Evolutionary conservation across 2,888 invertebrate genomes (phyloP).

Genomic region (Tiphia femorata): DNA sequence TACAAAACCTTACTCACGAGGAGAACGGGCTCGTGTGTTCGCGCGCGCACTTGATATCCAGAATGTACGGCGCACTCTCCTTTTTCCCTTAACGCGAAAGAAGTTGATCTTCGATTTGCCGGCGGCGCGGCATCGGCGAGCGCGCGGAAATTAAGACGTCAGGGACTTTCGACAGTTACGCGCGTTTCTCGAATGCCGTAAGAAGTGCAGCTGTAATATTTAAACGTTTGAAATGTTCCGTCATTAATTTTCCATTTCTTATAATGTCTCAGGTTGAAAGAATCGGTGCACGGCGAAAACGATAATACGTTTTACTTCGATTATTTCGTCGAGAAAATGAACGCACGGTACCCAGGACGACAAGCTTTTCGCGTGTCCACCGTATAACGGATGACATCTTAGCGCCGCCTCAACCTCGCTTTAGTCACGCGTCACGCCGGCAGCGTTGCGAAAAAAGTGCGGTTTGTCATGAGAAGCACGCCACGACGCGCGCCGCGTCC

Average conservation of each 20-base stretch:
- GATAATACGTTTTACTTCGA: too few species aligned
- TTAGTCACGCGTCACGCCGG: conserved; percentile 22
- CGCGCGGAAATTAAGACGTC: conserved; percentile 39
- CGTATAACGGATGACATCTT: conserved; percentile 41
- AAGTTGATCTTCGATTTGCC: conserved; percentile 42
- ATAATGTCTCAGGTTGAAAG: too few species aligned
- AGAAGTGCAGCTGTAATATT: too few species aligned
- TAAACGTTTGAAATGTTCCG: too few species aligned
- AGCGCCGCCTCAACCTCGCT: conserved; percentile 34
- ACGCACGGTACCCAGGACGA: not conserved
- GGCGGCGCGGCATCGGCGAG: conserved; percentile 15
- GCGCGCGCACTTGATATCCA: conserved; percentile 32
- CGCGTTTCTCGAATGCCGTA: too few species aligned
- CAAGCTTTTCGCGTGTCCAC: conserved; percentile 21
- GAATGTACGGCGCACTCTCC: conserved; percentile 39
- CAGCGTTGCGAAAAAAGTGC: conserved; percentile 29
- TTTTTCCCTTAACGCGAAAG: conserved; percentile 40
- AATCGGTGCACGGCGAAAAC: too few species aligned
- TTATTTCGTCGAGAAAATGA: not conserved
- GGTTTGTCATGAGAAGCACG: conserved; percentile 33
- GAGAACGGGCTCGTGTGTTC: conserved; percentile 18
- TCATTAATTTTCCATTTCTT: too few species aligned
- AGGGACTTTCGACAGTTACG: conserved; percentile 14
- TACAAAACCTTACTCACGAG: too few species aligned
- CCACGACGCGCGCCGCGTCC: conserved; percentile 19